Base-by-base conservation (phyloP, 2,797 vertebrate species). In the Eptatretus atami region DNA sequence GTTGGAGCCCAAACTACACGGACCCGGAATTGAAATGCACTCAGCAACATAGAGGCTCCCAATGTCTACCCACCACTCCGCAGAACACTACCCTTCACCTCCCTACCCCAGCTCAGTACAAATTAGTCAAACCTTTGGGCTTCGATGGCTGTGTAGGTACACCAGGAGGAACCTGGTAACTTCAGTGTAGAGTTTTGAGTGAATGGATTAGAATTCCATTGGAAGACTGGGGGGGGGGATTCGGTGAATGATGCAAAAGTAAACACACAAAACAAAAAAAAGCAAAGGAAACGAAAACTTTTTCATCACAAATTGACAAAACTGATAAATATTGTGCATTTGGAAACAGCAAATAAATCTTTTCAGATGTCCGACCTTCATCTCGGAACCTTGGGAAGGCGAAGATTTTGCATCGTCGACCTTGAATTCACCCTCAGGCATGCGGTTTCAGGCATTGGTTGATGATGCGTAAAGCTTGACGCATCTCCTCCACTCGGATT, bases 171-270 rank as follows among this genome's bases (percentile, higher is more conserved):
- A 95, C 87, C 69, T 96, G 87, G 74, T 93, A 96, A 53, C 90
- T 71, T 96, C 88, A 0, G 90, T 96, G 76, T 96, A 96, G 65
- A 96, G 77, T 70, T 96, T 96, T 66, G 95, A 96, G 74, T 96
- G 90, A n/a, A 69, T 96, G 90, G 67, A 96, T 96, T 70, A 96
- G 73, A 2, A 85, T 72, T 95, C 90, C 90, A 96, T 94, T 64
- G 85, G n/a, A 93, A 10, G 70, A 79, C 87, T 93, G 31, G 19
- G 12, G 54, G 10, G 65, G 57, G 19, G n/a, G 24, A 19, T 55
- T 11, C 15, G 53, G 15, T 14, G 15, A n/a, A 31, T 64, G 44
- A n/a, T 15, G 44, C 15, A 31, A 5, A 60, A 19, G 55, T 60
- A 14, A 60, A 19, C 55, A 19, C 19, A 4, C 4, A 14, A n/a